phyloP scores from a whole-genome alignment of 2,888 invertebrate genomes.

The Pristionchus fissidentatus region DNA sequence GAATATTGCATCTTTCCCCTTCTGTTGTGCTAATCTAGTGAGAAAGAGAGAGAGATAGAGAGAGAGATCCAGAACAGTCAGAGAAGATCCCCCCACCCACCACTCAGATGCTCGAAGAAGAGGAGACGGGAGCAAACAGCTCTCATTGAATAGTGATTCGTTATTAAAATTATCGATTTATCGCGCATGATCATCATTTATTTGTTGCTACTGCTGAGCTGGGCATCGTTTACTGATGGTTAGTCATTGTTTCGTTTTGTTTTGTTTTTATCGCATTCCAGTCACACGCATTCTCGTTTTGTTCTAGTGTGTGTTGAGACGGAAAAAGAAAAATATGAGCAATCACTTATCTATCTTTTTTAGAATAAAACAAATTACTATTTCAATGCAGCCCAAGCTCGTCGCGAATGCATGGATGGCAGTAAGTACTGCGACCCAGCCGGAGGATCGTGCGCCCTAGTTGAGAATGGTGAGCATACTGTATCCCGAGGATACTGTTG shows the following conservation, averaged over 20 bases:
- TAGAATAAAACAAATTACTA: not conserved
- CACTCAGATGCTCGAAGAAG: constrained; percentile 28
- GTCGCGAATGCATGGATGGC: not conserved
- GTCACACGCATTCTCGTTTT: not conserved
- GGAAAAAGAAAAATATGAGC: too few relatives aligned
- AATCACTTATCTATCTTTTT: not conserved
- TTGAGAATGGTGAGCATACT: constrained; percentile 10
- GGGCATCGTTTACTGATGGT: not conserved
- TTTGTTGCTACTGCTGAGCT: too few relatives aligned
- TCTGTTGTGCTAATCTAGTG: not conserved
- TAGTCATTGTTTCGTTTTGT: not conserved
- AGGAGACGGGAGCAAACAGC: constrained; percentile 24
- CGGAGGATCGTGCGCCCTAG: constrained; percentile 22
- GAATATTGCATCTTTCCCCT: not conserved
- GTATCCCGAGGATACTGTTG: not conserved
- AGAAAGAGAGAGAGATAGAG: not conserved
- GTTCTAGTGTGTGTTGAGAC: not conserved
- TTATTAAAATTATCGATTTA: constrained; percentile 24
- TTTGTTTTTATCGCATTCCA: not conserved
- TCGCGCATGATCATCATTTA: not conserved
- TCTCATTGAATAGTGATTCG: not conserved
- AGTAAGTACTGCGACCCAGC: constrained; percentile 9
- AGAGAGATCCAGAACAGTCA: constrained; percentile 9
- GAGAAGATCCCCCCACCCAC: too few relatives aligned
- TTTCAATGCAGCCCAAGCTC: not conserved